Evolutionary conservation across 1,140 invertebrate species (phyloP), one percentile per base, ranked within the genome.

Genomic region (Diuraphis noxia): DNA sequence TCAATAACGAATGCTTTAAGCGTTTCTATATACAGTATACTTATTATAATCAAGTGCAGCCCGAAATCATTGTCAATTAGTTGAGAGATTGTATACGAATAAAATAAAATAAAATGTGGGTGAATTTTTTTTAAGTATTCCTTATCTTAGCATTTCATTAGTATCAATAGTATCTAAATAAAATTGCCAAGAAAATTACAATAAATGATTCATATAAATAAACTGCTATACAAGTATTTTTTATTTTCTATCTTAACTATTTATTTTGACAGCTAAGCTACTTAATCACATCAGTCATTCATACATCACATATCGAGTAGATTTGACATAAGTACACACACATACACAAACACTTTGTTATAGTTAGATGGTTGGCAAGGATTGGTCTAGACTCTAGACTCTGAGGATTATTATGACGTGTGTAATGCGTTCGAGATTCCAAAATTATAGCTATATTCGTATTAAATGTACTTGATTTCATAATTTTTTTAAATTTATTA

Each of bases 101-200:
- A 6, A 36, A 49, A 86, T 34, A 25, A 10, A 46, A 36, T 72
- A 30, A 56, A 30, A 56, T 56, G 52, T 30, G 19, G n/a, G 1
- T 19, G 19, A 84, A 40, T 43, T 84, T 86, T 86, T 84, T 86
- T 86, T 49, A 86, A 49, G 84, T 49, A 25, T 36, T 86, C 43
- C 34, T 49, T 49, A 7, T 85, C 36, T 34, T 36, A 34, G 8
- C 25, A 85, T 36, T 34, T 49, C 17, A 82, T 41, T 81, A 81
- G 19, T 13, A 0, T n/a, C n/a, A n/a, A n/a, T n/a, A n/a, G n/a
- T n/a, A n/a, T n/a, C n/a, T n/a, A n/a, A n/a, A 72, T 4, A 72
- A n/a, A 72, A 19, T 6, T 49, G 19, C 30, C n/a, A 4, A 30
- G 2, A 10, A 63, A 63, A n/a, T n/a, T 5, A 63, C 10, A 4